Percentiles rank a stretch among this genome's conserved stretches.
Evolutionary conservation across 1,140 invertebrate genomes (phyloP).

Genomic region (Cyrtorhinus lividipennis): DNA sequence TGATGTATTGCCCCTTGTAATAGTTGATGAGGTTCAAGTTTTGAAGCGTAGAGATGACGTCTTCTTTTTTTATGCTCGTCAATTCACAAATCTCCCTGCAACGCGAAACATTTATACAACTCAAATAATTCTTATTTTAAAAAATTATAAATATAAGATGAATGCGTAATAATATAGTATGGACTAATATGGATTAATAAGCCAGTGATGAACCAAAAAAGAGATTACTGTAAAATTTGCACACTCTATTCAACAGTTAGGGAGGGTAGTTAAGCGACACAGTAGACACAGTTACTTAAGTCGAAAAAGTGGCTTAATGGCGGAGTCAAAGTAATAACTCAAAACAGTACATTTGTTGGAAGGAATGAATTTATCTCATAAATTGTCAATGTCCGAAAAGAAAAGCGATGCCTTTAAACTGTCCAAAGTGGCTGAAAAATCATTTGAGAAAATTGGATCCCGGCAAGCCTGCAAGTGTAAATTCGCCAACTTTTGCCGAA

Average conservation of each 20-base stretch:
- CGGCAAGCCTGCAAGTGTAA: neutral
- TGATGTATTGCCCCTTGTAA: slow-evolving; percentile 97
- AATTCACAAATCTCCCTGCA: slow-evolving; percentile 91
- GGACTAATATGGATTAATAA: too few relatives aligned
- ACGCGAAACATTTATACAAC: too few relatives aligned
- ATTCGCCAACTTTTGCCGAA: neutral
- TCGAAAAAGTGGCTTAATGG: slow-evolving; percentile 9
- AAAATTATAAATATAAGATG: too few relatives aligned
- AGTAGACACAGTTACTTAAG: too few relatives aligned
- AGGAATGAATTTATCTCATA: too few relatives aligned
- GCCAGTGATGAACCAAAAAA: too few relatives aligned
- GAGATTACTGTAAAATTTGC: too few relatives aligned
- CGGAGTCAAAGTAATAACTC: neutral
- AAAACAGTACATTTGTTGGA: neutral
- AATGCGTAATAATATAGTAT: too few relatives aligned
- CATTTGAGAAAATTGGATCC: neutral
- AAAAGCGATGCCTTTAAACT: neutral
- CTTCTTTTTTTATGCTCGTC: slow-evolving; percentile 98
- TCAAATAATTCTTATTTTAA: too few relatives aligned
- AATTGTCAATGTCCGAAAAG: too few relatives aligned
- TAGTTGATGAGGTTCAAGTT: slow-evolving; percentile 97
- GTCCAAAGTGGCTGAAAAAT: neutral
- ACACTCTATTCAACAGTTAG: too few relatives aligned
- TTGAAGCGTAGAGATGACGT: slow-evolving; percentile 94
- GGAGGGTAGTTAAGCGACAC: too few relatives aligned